Evolutionary conservation across 2,888 invertebrate species (phyloP), one percentile per base, ranked within the genome.

Genomic region (Rotaria macrura): DNA sequence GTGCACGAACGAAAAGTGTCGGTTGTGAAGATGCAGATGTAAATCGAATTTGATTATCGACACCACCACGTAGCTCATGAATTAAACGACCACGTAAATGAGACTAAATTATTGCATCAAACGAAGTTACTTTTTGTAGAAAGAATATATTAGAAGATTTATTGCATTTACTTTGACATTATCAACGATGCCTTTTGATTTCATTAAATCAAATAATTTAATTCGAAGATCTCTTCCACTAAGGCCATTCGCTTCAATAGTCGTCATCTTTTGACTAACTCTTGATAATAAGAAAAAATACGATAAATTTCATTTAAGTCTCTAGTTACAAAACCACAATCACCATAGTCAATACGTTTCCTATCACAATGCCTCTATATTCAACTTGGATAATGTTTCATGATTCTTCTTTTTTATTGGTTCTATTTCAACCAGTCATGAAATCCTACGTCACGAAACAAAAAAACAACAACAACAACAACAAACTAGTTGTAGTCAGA

Each of bases 151-250:
- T n/a, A n/a, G n/a, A n/a, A n/a, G n/a, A 3, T 17, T 12, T n/a
- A 20, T 34, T 65, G 0, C 5, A 38, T 34, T 6, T 43, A 79
- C 79, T 79, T 79, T 79, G 12, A 43, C 43, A 79, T 79, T 43
- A 14, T 79, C 79, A 40, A 79, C 25, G 20, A 79, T 79, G 9
- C 79, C 79, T 79, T 79, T 79, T 43, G 79, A 43, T 79, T 79
- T 79, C 79, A 79, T 79, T 17, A 79, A 43, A 43, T 79, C 79
- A 43, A 79, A 79, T 79, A 79, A 43, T 43, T 79, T 79, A 9
- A 79, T 79, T n/a, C 79, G 79, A 43, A 79, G 79, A 43, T 79
- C 79, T 79, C 43, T 38, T 23, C 79, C 79, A 17, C 43, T 79
- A 65, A 65, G 65, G 20, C 65, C 38, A 65, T 65, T 65, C 20